These are phyloP conservation scores for Lindbergichthys nudifrons DNA, from an alignment of 2,797 vertebrate genomes.

Conservation along the genomic window DNA sequence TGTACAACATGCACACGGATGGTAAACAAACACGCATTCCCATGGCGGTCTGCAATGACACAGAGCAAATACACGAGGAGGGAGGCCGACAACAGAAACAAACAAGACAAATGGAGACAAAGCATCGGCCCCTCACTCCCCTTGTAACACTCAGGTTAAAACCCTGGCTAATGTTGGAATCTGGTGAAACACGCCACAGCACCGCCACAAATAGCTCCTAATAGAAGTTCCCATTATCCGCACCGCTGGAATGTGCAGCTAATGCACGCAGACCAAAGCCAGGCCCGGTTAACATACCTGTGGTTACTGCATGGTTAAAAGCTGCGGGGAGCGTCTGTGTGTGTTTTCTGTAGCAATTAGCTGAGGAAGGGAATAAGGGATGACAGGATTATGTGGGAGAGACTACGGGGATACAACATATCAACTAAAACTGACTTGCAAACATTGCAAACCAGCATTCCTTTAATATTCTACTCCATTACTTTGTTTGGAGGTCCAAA, in stretches of 20 bases:
- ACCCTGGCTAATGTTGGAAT: slow-evolving; percentile 73
- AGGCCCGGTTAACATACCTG: slow-evolving; percentile 81
- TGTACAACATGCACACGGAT: slow-evolving; percentile 23
- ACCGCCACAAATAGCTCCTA: slow-evolving; percentile 77
- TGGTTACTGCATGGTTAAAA: slow-evolving; percentile 70
- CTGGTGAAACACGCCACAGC: slow-evolving; percentile 76
- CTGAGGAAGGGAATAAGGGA: slow-evolving; percentile 48
- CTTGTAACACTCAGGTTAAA: slow-evolving; percentile 63
- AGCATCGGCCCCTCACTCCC: slow-evolving; percentile 43
- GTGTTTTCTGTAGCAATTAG: slow-evolving; percentile 71
- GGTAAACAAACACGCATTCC: slow-evolving; percentile 50
- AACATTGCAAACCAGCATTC: slow-evolving; percentile 13
- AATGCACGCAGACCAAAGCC: slow-evolving; percentile 74
- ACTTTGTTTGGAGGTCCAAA: not conserved
- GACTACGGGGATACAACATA: slow-evolving; percentile 36
- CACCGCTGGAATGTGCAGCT: slow-evolving; percentile 81
- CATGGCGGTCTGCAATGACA: slow-evolving; percentile 21
- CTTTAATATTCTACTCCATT: slow-evolving; percentile 1
- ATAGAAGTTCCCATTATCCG: slow-evolving; percentile 79
- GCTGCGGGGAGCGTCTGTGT: slow-evolving; percentile 61
- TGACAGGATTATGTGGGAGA: slow-evolving; percentile 54
- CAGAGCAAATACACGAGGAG: slow-evolving; percentile 45
- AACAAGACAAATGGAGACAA: slow-evolving; percentile 54
- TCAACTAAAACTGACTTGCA: slow-evolving; percentile 30
- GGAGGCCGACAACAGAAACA: slow-evolving; percentile 42